Evolutionary conservation across 2,888 invertebrate genomes (phyloP).

Genomic region (Nemapogon koenigi): DNA sequence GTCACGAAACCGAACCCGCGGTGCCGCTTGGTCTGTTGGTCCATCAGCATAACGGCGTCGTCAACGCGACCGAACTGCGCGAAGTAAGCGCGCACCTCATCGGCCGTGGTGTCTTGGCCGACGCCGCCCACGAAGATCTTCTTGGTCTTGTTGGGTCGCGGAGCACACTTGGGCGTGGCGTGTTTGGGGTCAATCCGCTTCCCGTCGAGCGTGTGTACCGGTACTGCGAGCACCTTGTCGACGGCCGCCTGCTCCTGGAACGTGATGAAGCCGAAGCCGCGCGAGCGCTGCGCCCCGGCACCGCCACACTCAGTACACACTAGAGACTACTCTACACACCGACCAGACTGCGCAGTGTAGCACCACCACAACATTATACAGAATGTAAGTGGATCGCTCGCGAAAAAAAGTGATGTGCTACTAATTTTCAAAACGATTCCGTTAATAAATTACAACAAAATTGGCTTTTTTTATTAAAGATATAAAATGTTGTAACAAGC

Average conservation of each 20-base stretch:
- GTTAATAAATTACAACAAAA: no score
- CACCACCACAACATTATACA: no score
- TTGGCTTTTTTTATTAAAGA: no score
- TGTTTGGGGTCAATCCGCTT: constrained; percentile 95
- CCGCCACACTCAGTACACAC: constrained; percentile 1
- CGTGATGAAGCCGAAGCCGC: constrained; percentile 94
- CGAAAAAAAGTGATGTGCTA: no score
- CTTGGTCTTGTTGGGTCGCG: constrained; percentile 87
- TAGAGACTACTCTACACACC: no score
- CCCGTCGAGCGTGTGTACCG: constrained; percentile 89
- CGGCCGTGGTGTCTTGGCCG: constrained; percentile 89
- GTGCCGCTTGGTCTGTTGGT: constrained; percentile 91
- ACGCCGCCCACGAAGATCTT: constrained; percentile 94
- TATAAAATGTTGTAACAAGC: no score
- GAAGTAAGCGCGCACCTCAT: constrained; percentile 90
- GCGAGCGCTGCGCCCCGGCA: constrained; percentile 80
- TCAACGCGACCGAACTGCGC: constrained; percentile 89
- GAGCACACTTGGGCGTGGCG: constrained; percentile 89
- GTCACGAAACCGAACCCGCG: constrained; percentile 92
- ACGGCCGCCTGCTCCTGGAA: constrained; percentile 91
- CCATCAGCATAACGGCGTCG: constrained; percentile 93
- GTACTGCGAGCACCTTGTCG: constrained; percentile 89
- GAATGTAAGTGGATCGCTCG: no score
- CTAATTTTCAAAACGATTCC: no score
- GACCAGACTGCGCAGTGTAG: no score